phyloP scores from a whole-genome alignment of 2,797 vertebrate species.

The Hoplostethus atlanticus region DNA sequence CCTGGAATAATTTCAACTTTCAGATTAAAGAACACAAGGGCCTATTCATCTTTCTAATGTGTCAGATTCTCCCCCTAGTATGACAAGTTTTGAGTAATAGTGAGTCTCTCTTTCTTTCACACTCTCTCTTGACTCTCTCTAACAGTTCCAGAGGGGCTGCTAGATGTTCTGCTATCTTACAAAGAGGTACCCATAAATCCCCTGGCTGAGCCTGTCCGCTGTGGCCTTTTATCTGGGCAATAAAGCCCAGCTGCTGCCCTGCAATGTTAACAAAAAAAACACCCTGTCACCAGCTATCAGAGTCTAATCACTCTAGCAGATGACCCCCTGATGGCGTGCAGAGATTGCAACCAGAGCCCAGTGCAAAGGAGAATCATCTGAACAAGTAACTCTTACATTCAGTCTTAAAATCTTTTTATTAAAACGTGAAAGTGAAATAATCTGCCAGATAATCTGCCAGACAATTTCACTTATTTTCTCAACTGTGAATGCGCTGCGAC shows the following conservation, averaged over 20 bases:
- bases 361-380: background rate
- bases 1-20: conserved; percentile 46
- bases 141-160: conserved; percentile 5
- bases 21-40: conserved; percentile 62
- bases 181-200: conserved; percentile 64
- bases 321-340: background rate
- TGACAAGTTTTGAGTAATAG: conserved; percentile 20
- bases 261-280: conserved; percentile 55
- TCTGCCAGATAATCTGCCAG: background rate
- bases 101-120: conserved; percentile 2
- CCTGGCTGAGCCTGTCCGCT: conserved; percentile 38
- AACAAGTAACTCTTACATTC: background rate
- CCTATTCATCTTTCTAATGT: conserved; percentile 53
- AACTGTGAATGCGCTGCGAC: background rate
- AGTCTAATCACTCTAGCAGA: conserved; percentile 55
- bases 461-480: background rate
- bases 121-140: conserved; percentile 14
- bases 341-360: conserved; percentile 5
- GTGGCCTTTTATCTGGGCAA: conserved; percentile 69
- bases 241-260: conserved; percentile 68
- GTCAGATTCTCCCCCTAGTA: conserved; percentile 26
- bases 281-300: conserved; percentile 30
- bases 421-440: background rate
- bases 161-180: conserved; percentile 41
- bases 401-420: background rate